Percentiles rank a stretch among this genome's conserved stretches.
These are phyloP conservation scores for Vicugna pacos DNA, from an alignment of 2,113 vertebrate genomes.

Conservation along the genomic window DNA sequence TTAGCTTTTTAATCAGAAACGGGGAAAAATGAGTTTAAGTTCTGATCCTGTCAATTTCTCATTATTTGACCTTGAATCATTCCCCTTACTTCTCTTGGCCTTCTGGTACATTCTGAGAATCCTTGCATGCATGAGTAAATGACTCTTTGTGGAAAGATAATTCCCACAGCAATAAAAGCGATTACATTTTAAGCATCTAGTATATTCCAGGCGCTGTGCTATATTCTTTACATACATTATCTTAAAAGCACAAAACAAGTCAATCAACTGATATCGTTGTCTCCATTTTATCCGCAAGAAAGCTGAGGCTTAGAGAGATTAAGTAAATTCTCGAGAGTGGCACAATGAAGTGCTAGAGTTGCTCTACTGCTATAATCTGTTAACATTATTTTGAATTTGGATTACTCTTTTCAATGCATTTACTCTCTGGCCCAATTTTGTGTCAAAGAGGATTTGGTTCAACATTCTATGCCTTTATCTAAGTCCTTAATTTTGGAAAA, in stretches of 20 bases:
- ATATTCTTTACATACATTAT: slow-evolving; percentile 31
- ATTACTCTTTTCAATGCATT: slow-evolving; percentile 11
- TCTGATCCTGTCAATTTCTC: not conserved
- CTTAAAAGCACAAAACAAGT: slow-evolving; percentile 29
- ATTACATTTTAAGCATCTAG: slow-evolving; percentile 21
- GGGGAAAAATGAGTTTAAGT: not conserved
- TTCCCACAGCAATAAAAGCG: not conserved
- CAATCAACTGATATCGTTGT: not conserved
- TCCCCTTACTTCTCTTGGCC: not conserved
- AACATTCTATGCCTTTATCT: not conserved
- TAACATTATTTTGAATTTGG: slow-evolving; percentile 49
- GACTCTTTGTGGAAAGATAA: not conserved
- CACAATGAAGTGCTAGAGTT: not conserved
- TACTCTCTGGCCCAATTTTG: not conserved
- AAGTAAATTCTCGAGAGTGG: not conserved
- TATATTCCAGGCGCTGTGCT: not conserved
- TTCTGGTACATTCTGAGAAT: slow-evolving; percentile 28
- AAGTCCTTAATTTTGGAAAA: slow-evolving; percentile 2
- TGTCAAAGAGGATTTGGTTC: not conserved
- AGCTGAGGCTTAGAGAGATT: not conserved
- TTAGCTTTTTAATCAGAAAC: slow-evolving; percentile 5
- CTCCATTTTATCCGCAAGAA: not conserved
- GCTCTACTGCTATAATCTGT: not conserved
- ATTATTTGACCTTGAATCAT: slow-evolving; percentile 9
- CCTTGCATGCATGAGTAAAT: not conserved